Percentiles rank a stretch among this genome's conserved stretches.
These are phyloP conservation scores for Sabellastarte sp. DNA, from an alignment of 2,888 invertebrate species.

Conservation along the genomic window DNA sequence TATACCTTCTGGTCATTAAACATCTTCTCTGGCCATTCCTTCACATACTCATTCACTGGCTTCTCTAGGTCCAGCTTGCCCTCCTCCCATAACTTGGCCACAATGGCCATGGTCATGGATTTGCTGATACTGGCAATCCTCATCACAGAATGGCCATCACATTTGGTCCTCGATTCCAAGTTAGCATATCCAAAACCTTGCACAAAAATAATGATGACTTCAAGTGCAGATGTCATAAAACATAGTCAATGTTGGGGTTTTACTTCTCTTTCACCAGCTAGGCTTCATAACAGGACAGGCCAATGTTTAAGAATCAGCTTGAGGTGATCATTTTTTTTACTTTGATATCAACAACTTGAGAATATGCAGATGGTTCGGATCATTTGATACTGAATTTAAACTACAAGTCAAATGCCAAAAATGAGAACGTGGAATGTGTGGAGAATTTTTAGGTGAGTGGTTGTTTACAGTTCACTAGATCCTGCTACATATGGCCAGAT, in stretches of 20 bases:
- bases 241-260: too few species aligned
- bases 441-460: too few species aligned
- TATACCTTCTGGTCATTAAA: conserved; percentile 62
- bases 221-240: too few species aligned
- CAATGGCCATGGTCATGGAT: conserved; percentile 63
- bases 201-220: too few species aligned
- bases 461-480: too few species aligned
- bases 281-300: too few species aligned
- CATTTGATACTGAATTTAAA: too few species aligned
- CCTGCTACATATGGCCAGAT: too few species aligned
- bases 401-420: too few species aligned
- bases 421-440: too few species aligned
- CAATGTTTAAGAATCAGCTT: background rate
- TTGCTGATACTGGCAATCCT: conserved; percentile 68
- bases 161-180: conserved; percentile 63
- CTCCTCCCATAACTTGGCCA: conserved; percentile 62
- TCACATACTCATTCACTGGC: conserved; percentile 63
- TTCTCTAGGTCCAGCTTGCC: conserved; percentile 64
- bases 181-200: conserved; percentile 63
- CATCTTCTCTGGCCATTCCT: conserved; percentile 62
- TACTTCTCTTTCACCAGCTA: too few species aligned
- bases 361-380: too few species aligned
- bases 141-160: conserved; percentile 62
- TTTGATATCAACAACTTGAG: background rate
- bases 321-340: background rate